Conservation (phyloP, 2,113 vertebrate species). For the Mixornis gularis region DNA sequence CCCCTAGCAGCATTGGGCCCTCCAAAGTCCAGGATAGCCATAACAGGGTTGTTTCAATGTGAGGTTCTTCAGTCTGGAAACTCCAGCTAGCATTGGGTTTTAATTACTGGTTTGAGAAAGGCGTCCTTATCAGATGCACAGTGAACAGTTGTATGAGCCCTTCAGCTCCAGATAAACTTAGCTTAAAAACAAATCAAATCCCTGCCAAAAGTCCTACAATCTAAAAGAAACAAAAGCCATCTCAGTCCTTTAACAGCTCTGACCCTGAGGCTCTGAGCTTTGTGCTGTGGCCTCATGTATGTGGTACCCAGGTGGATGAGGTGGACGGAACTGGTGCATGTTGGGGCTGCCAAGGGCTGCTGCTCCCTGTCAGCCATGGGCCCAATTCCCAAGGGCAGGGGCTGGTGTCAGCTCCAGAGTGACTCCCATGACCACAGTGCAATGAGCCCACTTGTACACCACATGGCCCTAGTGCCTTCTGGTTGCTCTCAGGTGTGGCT, state of each 20-base stretch:
- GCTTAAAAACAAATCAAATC: not conserved
- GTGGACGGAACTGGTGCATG: accelerated
- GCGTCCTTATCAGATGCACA: not conserved
- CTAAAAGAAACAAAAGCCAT: not conserved
- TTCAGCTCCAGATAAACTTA: not conserved
- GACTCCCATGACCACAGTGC: accelerated
- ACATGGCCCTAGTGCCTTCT: accelerated
- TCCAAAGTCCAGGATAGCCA: not conserved
- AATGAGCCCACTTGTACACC: not conserved
- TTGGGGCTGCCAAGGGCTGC: accelerated
- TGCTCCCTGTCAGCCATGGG: not conserved
- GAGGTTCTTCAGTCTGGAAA: not conserved
- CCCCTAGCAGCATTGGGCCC: not conserved
- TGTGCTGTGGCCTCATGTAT: accelerated
- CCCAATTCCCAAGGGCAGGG: not conserved
- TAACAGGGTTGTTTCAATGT: not conserved
- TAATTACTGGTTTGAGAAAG: not conserved
- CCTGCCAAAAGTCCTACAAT: not conserved
- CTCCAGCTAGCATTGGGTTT: not conserved
- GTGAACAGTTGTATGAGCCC: not conserved
- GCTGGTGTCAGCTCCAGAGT: not conserved
- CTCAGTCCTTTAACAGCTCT: not conserved
- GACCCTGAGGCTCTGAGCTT: not conserved
- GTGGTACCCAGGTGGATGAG: not conserved
- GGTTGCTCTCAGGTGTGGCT: not conserved